Conservation (phyloP, 2,797 vertebrate genomes). For the Fundulus diaphanus region DNA sequence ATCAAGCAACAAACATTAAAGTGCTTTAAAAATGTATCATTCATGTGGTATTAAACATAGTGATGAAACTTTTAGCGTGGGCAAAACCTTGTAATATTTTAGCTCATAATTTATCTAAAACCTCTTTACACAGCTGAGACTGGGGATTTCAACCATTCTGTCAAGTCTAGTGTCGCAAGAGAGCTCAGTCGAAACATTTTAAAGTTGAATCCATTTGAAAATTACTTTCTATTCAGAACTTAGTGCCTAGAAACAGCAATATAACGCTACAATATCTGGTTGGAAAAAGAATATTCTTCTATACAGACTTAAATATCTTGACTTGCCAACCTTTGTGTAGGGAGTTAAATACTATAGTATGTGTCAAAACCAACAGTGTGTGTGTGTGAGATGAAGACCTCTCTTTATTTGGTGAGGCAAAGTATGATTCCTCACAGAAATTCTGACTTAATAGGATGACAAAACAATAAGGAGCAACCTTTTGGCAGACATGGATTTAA, state of each 20-base stretch:
- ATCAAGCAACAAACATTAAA: background rate
- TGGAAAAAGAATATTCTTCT: background rate
- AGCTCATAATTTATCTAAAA: background rate
- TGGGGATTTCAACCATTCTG: background rate
- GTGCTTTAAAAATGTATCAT: background rate
- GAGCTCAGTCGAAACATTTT: background rate
- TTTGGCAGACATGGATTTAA: background rate
- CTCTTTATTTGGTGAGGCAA: background rate
- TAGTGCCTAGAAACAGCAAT: background rate
- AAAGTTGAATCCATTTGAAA: slow-evolving; percentile 12
- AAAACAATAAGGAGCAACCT: background rate
- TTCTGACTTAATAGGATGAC: background rate
- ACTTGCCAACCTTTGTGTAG: background rate
- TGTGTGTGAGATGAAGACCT: background rate
- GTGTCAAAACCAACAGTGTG: background rate
- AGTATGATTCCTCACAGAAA: background rate
- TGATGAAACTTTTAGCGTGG: no score
- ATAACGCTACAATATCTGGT: slow-evolving; percentile 3
- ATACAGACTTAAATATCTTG: slow-evolving; percentile 1
- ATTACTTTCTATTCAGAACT: slow-evolving; percentile 1
- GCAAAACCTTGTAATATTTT: background rate
- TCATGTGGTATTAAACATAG: background rate
- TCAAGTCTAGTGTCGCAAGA: background rate
- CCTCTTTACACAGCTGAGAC: background rate
- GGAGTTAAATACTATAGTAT: background rate